Percentiles rank a stretch among this genome's conserved stretches.
These are phyloP conservation scores for Saturnia pavonia DNA, from an alignment of 2,888 invertebrate species.

Conservation along the genomic window DNA sequence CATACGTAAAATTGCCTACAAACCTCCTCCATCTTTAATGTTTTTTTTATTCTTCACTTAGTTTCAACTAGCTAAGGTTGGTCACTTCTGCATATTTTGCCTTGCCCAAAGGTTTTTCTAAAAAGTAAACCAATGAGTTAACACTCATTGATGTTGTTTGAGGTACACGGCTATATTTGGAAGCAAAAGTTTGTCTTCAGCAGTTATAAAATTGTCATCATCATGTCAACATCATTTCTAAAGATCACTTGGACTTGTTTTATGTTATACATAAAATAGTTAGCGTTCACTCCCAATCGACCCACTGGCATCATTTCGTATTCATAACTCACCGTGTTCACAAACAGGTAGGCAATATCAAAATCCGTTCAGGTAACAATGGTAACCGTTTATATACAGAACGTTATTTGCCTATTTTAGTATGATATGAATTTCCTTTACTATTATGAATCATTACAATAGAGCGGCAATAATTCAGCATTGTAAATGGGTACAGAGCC, in stretches of 20 bases:
- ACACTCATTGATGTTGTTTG: background rate
- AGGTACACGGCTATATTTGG: background rate
- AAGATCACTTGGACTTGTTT: background rate
- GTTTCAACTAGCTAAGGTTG: no score
- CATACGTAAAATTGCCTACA: background rate
- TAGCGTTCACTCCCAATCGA: constrained; percentile 10
- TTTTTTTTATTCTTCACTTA: background rate
- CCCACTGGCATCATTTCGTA: constrained; percentile 12
- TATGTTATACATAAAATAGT: background rate
- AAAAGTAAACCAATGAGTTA: background rate
- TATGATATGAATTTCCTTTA: constrained; percentile 31
- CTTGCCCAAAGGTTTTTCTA: background rate
- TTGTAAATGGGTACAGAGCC: constrained; percentile 23
- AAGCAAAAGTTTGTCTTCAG: background rate
- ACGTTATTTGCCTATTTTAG: constrained; percentile 23
- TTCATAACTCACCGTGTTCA: constrained; percentile 13
- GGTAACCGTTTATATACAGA: constrained; percentile 7
- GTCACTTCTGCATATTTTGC: no score
- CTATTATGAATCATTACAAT: constrained; percentile 33
- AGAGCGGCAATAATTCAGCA: constrained; percentile 23
- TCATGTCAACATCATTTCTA: background rate
- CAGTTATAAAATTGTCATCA: no score
- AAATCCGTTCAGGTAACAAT: constrained; percentile 11
- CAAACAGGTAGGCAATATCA: constrained; percentile 7
- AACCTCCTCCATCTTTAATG: background rate